phyloP scores from a whole-genome alignment of 2,888 invertebrate species.

The Drosophila atroscutellata region DNA sequence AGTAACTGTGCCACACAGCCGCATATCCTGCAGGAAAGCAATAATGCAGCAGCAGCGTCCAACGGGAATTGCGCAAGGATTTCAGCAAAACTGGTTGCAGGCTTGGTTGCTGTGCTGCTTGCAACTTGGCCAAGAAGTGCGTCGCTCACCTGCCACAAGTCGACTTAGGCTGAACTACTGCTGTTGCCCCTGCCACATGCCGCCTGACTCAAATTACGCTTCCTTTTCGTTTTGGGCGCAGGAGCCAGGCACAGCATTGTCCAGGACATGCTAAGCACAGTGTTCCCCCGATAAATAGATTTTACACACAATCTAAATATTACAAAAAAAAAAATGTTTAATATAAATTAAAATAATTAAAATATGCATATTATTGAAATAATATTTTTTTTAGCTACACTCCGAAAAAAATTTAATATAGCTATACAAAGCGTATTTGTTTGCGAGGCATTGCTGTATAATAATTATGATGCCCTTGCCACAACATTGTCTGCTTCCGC shows the following conservation, averaged over 20 bases:
- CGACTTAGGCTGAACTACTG: conserved; percentile 13
- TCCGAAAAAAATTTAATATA: too few species aligned
- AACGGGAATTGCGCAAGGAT: conserved; percentile 69
- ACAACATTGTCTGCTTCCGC: conserved; percentile 59
- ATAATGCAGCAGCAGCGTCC: conserved; percentile 5
- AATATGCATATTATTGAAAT: too few species aligned
- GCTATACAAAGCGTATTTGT: background rate
- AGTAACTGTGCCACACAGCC: conserved; percentile 54
- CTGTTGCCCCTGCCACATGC: conserved; percentile 68
- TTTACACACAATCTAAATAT: background rate
- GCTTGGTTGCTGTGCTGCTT: background rate
- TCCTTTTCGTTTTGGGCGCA: conserved; percentile 34
- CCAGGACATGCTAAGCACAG: conserved; percentile 14
- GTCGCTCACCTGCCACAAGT: conserved; percentile 58
- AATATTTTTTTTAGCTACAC: too few species aligned
- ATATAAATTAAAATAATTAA: too few species aligned
- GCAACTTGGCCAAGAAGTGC: conserved; percentile 22
- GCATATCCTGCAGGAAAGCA: conserved; percentile 64
- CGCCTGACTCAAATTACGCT: conserved; percentile 73
- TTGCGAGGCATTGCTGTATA: conserved; percentile 20
- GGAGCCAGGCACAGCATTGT: background rate
- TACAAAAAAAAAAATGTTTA: too few species aligned
- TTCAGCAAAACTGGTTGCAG: conserved; percentile 50
- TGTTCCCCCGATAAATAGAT: background rate
- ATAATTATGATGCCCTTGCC: conserved; percentile 65